Evolutionary conservation across 2,797 vertebrate species (phyloP).

Genomic region (Nannoperca australis): DNA sequence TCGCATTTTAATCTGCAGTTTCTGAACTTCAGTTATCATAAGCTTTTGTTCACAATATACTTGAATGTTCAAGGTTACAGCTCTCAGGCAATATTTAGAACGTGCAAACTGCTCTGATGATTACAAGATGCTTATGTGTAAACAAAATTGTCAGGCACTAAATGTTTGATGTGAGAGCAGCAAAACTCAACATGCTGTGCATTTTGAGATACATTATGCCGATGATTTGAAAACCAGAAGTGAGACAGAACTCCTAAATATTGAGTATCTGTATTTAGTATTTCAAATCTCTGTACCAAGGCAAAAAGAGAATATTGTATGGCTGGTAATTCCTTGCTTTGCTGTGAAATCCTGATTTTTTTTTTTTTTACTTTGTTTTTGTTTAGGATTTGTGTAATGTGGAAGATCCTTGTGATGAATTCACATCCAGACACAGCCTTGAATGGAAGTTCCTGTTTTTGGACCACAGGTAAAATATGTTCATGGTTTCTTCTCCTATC

Average conservation of each 20-base stretch:
- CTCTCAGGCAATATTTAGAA: slow-evolving; percentile 4
- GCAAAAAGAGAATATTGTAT: slow-evolving; percentile 7
- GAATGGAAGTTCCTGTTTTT: slow-evolving; percentile 90
- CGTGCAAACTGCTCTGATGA: slow-evolving; percentile 4
- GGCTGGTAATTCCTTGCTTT: neutral
- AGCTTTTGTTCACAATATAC: neutral
- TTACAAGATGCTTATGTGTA: neutral
- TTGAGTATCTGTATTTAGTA: neutral
- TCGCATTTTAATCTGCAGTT: slow-evolving; percentile 9
- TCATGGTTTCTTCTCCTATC: neutral
- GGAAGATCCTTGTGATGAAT: slow-evolving; percentile 88
- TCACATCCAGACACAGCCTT: slow-evolving; percentile 89
- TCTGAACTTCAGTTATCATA: neutral
- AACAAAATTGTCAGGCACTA: slow-evolving; percentile 18
- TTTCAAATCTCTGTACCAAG: neutral
- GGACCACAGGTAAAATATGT: slow-evolving; percentile 88
- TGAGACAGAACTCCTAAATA: neutral
- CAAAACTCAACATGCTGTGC: neutral
- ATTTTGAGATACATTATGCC: slow-evolving; percentile 9
- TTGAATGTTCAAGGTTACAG: slow-evolving; percentile 14
- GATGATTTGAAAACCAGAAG: neutral
- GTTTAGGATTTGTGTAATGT: slow-evolving; percentile 88
- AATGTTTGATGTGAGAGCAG: slow-evolving; percentile 6
- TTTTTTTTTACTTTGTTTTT: slow-evolving; percentile 37
- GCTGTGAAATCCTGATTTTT: neutral